Evolutionary conservation across 1,140 invertebrate genomes (phyloP), one percentile per base, ranked within the genome.

Genomic region (Procambarus virginalis): DNA sequence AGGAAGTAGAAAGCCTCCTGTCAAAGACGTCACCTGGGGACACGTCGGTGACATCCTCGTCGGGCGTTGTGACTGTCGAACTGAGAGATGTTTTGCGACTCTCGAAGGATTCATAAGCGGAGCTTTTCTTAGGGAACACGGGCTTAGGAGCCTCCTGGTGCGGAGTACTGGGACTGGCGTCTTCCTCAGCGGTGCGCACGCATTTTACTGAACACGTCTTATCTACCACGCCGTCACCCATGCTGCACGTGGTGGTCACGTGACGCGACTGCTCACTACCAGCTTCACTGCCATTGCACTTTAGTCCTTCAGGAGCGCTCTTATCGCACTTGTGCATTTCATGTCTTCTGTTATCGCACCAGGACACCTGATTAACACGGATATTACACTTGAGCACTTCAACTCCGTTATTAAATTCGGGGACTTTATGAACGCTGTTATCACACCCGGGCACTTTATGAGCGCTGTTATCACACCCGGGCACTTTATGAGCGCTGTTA

Each of bases 1-100:
- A 92, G 49, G 92, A 92, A 4, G 76, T 80, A 4, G 92, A 92
- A n/a, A 77, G 58, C 48, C 90, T 89, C 80, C 92, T 78, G n/a
- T 75, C 85, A 17, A 49, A 58, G 20, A 84, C 64, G 22, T 84
- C 79, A 9, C 64, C 64, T 4, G 64, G 82, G n/a, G 83, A 90
- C 46, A 85, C 22, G 64, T 90, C 91, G 45, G 55, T 89, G 14
- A 84, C 22, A 45, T 89, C 87, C 9, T 89, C 81, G 22, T 89
- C 88, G 10, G 82, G 75, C 12, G 75, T 78, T 20, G 81, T 84
- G 5, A 89, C 60, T 12, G 88, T 64, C 3, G 88, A 89, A 78
- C 88, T 78, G 6, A 84, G 34, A 10, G 88, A 89, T 1, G 81
- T 89, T 22, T 84, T 89, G 2, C 88, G 64, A 75, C 86, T 83